Evolutionary conservation across 2,797 vertebrate species (phyloP), one percentile per base, ranked within the genome.

Genomic region (Toxotes lorentzi): DNA sequence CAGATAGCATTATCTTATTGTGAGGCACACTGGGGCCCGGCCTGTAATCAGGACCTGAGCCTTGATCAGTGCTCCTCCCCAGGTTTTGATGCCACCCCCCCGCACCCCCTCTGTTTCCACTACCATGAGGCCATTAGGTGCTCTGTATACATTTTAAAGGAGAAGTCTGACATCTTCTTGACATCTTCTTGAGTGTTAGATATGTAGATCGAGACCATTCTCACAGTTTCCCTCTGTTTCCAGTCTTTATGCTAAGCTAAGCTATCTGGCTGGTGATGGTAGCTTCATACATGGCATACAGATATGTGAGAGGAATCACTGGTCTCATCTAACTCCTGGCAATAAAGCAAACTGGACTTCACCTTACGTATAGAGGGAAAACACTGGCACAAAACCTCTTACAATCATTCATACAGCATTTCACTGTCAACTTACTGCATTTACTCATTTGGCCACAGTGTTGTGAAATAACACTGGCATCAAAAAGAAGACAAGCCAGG

Each of bases 1-100:
- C 79, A 92, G 92, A 93, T 93, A 92, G 91, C 87, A 88, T 93
- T 92, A 93, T 94, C 92, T 92, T 89, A 90, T 90, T 90, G 92
- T 85, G 89, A 85, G 88, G 84, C 80, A 83, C 81, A 78, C 86
- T 48, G 79, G 86, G 89, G 89, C 86, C 81, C 27, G 50, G 92
- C 86, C 92, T 93, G 88, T 90, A 92, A 93, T 93, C 92, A 92
- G 79, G 88, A 75, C 76, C 70, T 64, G 62, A 63, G 76, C 87
- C 90, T 90, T 87, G 80, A 93, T 88, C 88, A 86, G 59, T 21
- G 66, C 85, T 80, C 87, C 87, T 89, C 77, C 90, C 85, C 84
- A 77, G 76, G 82, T 88, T 30, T 82, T 89, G 81, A 89, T 79
- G 68, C 67, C 50, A 48, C 32, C 73, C 35, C 66, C 73, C 23